Conservation (phyloP, 2,888 invertebrate species). For the Harpalus rubripes region DNA sequence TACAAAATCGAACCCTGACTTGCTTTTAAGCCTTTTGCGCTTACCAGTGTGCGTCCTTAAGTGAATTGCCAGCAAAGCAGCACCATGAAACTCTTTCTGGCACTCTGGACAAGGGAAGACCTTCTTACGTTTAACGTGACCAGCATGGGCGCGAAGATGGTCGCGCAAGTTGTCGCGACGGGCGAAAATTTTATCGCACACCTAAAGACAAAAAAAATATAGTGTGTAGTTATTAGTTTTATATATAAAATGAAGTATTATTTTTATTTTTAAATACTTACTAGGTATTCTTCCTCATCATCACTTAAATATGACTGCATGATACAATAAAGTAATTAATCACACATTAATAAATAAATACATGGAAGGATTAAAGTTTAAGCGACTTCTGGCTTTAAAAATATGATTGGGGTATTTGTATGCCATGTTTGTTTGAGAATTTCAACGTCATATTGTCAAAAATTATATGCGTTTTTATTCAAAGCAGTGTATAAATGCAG, state of each 20-base stretch:
- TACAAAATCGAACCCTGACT: too few relatives aligned
- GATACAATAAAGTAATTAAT: constrained; percentile 5
- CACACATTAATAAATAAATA: background rate
- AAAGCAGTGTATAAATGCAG: too few relatives aligned
- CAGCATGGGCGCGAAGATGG: constrained; percentile 85
- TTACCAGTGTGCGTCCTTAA: constrained; percentile 85
- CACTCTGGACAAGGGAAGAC: constrained; percentile 83
- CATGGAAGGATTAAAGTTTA: background rate
- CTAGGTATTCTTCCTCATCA: constrained; percentile 18
- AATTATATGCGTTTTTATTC: too few relatives aligned
- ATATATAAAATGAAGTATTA: too few relatives aligned
- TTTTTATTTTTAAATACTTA: constrained; percentile 28
- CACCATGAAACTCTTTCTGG: constrained; percentile 83
- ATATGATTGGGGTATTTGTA: background rate
- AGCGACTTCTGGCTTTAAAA: background rate
- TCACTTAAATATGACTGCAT: constrained; percentile 24
- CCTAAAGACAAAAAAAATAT: constrained; percentile 75
- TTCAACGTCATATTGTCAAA: too few relatives aligned
- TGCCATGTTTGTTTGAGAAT: too few relatives aligned
- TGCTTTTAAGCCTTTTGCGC: background rate
- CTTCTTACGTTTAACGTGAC: constrained; percentile 79
- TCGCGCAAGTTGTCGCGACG: constrained; percentile 87
- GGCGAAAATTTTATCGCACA: constrained; percentile 82
- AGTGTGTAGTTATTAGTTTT: too few relatives aligned
- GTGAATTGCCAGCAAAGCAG: constrained; percentile 82